These are phyloP conservation scores for Pterocles burchelli DNA, from an alignment of 2,113 vertebrate species.

Conservation along the genomic window DNA sequence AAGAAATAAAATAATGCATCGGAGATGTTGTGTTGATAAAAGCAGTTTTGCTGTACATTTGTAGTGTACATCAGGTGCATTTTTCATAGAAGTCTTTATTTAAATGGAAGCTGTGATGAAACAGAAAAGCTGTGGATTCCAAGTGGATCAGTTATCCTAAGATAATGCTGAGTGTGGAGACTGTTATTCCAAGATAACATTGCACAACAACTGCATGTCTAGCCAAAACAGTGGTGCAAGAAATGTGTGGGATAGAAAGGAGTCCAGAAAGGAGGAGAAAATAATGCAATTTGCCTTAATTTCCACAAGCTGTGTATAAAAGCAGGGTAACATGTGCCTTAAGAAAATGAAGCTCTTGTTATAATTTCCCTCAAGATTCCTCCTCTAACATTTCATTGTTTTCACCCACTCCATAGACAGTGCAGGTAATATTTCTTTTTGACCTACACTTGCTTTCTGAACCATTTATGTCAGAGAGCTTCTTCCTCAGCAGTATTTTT, in stretches of 20 bases:
- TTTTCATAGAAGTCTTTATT: neutral
- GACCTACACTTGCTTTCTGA: neutral
- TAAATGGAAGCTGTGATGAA: neutral
- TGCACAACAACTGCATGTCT: neutral
- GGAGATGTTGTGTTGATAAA: neutral
- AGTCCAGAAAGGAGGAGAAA: neutral
- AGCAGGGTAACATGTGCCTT: neutral
- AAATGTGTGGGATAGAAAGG: neutral
- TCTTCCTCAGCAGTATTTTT: neutral
- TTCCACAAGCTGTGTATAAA: neutral
- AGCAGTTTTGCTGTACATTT: neutral
- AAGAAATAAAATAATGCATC: constrained; percentile 10
- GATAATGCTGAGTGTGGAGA: neutral
- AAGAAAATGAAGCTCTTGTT: neutral
- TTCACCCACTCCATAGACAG: neutral
- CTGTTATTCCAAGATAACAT: neutral
- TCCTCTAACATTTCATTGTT: neutral
- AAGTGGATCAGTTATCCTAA: neutral
- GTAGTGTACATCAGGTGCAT: neutral
- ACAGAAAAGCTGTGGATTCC: neutral
- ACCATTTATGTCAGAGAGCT: neutral
- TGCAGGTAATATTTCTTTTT: neutral
- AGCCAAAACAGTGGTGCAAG: constrained; percentile 23
- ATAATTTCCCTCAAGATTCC: neutral
- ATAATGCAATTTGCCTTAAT: neutral